A percentile compares a stretch with the other conserved stretches of the same genome.
These are phyloP conservation scores for Tethya wilhelma DNA, from an alignment of 37 sponge, comb jelly and placozoan species.

Conservation along the genomic window DNA sequence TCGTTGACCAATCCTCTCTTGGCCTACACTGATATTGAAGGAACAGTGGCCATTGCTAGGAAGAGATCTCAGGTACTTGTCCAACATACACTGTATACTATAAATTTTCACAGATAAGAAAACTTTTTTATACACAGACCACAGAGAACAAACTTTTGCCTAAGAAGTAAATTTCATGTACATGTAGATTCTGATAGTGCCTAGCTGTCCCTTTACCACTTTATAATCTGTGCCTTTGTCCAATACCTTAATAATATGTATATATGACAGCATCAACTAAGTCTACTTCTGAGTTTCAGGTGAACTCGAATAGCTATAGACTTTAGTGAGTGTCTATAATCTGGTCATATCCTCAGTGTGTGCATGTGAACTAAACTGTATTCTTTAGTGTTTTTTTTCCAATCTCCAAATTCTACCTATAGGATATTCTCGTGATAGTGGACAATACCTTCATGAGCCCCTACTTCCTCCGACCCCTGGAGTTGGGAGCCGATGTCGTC, in stretches of 20 bases:
- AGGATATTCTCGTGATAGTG: conserved; percentile 88
- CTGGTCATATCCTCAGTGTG: no score
- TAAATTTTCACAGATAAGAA: background rate
- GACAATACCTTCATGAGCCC: conserved; percentile 98
- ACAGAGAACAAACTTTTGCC: background rate
- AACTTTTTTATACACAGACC: background rate
- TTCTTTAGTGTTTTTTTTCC: background rate
- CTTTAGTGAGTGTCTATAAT: no score
- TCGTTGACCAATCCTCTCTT: conserved; percentile 92
- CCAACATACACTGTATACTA: conserved; percentile 28
- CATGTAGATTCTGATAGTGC: no score
- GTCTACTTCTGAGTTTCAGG: no score
- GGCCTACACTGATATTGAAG: conserved; percentile 78
- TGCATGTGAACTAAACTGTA: no score
- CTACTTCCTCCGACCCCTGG: conserved; percentile 93
- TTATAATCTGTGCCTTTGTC: no score
- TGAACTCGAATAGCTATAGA: background rate
- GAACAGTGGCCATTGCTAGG: conserved; percentile 64
- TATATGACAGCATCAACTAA: no score
- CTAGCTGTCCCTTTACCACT: no score
- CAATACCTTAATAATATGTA: no score
- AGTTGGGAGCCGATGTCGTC: conserved; percentile 91
- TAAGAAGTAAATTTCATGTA: no score
- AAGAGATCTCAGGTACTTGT: no score
- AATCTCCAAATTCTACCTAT: background rate